Conservation (phyloP, 2,888 invertebrate species). For the Hyposoter didymator region DNA sequence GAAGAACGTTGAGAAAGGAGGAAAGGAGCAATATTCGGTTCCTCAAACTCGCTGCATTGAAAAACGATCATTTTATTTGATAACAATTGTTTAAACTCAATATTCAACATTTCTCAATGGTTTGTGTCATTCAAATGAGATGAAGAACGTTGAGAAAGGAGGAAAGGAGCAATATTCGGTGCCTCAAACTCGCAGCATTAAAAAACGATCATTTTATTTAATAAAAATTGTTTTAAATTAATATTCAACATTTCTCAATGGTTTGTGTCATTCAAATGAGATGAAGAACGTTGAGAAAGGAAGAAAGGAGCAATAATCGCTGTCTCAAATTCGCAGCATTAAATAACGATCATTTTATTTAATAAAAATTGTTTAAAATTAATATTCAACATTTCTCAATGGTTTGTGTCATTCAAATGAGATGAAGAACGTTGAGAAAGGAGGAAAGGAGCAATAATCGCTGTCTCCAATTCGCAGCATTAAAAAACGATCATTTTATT, state of each 20-base stretch:
- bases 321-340: slow-evolving; percentile 61
- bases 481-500: background rate
- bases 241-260: background rate
- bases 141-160: no score
- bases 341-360: background rate
- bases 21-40: slow-evolving; percentile 68
- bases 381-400: background rate
- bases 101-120: background rate
- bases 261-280: background rate
- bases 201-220: background rate
- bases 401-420: background rate
- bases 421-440: no score
- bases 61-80: background rate
- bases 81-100: background rate
- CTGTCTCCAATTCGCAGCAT: slow-evolving; percentile 61
- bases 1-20: no score
- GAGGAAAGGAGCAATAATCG: slow-evolving; percentile 67
- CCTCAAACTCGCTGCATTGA: slow-evolving; percentile 54
- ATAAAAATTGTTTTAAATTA: background rate
- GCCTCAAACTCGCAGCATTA: slow-evolving; percentile 56
- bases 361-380: background rate
- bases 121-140: background rate
- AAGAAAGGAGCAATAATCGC: slow-evolving; percentile 66
- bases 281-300: no score
- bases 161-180: slow-evolving; percentile 68